Base-by-base conservation (phyloP, 2,797 vertebrate genomes). In the Hylomyscus alleni region DNA sequence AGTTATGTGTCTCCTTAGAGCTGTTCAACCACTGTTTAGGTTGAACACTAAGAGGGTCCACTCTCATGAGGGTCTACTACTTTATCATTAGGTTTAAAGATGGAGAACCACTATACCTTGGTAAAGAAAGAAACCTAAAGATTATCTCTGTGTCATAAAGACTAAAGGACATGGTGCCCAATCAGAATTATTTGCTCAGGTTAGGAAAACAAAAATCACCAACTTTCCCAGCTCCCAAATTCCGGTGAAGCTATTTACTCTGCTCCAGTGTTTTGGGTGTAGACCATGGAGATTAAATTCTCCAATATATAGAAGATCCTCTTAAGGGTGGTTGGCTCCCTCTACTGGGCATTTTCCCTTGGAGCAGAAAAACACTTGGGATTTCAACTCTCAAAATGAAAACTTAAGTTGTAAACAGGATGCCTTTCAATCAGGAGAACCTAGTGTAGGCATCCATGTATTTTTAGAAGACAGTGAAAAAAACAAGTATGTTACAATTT, bases 271-370 rank as follows among this genome's bases (percentile, higher is more conserved):
- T n/a, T 22, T 47, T 29, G 7, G 60, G 4, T 56, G 29, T n/a
- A 44, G 76, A 29, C 26, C 47, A 69, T 76, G 52, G 40, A 73
- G n/a, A 89, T 47, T 3, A 58, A 54, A 29, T n/a, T 65, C 14
- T 12, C 37, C 4, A 3, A 0, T 19, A 3, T 20, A 15, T 19
- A 50, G 60, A 88, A 44, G 34, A 8, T 34, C 6, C 34, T 93
- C 58, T 82, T 3, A 26, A 58, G 89, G 56, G 26, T 9, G 0
- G 29, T 37, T 97, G 77, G 84, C 91, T 58, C 88, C 92, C 96
- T 90, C 94, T 96, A 92, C 90, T 92, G 96, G 95, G 44, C 60
- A 72, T 22, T 86, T 29, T 34, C 20, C 37, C 34, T 67, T 56
- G 14, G 37, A 69, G 52, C 78, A 83, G 81, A 20, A 95, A 82